phyloP scores from a whole-genome alignment of 2,888 invertebrate species.

The Nebria salina region DNA sequence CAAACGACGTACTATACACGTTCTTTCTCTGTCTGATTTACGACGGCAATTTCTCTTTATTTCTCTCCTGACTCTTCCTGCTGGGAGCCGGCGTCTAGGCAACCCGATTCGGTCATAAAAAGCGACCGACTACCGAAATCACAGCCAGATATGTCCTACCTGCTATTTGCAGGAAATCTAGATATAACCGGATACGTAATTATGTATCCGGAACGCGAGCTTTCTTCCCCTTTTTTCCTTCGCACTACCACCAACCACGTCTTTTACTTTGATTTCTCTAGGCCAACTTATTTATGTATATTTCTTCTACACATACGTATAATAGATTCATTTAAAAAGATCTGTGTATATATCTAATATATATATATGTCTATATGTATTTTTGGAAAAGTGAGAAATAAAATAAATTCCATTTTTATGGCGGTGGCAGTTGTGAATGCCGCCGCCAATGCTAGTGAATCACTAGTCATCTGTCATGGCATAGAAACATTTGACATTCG shows the following conservation, averaged over 20 bases:
- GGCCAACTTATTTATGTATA: background rate
- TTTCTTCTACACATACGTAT: no score
- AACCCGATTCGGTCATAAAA: background rate
- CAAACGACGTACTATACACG: background rate
- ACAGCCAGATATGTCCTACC: background rate
- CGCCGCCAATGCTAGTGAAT: background rate
- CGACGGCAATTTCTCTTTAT: conserved; percentile 64
- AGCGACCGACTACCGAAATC: background rate
- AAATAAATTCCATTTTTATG: background rate
- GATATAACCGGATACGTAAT: background rate
- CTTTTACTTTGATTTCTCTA: background rate
- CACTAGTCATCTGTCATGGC: background rate
- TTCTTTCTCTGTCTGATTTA: conserved; percentile 59
- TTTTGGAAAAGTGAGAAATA: no score
- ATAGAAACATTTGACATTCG: conserved; percentile 1
- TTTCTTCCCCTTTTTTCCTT: background rate
- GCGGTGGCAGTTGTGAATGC: background rate
- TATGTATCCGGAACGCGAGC: background rate
- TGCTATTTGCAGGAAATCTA: background rate
- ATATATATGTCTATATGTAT: no score
- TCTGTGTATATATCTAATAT: no score
- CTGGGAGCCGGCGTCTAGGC: background rate
- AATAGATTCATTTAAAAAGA: no score
- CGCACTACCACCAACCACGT: background rate
- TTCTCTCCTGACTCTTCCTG: conserved; percentile 59